Base-by-base conservation (phyloP, 2,797 vertebrate genomes). In the Tolypeutes matacus region DNA sequence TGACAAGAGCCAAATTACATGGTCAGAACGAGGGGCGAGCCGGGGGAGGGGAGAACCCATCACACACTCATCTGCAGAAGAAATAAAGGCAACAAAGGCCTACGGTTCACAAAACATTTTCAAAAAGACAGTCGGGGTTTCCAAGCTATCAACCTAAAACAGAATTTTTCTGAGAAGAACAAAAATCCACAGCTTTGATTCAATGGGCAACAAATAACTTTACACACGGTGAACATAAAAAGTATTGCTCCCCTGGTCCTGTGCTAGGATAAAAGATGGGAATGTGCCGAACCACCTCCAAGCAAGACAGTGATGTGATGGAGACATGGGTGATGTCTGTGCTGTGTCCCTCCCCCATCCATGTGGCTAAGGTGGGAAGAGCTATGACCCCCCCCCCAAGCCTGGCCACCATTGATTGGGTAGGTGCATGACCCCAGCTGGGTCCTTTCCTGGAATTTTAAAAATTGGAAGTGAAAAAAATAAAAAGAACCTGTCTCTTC, bases 1-100 rank as follows among this genome's bases (percentile, higher is more conserved):
- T 99, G 99, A 99, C 98, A 98, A 98, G 98, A 94, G 97, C 58
- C 92, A 97, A 98, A 98, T 97, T 98, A 98, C 95, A 95, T 7
- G 0, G 4, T 58, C 65, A 76, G 36, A 2, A 39, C 18, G 56
- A 21, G 56, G 18, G 56, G 18, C 2, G 53, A 17, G 15, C 13
- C 17, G 53, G 53, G 53, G 46, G 17, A 86, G 91, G 0, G 10
- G 1, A 83, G 91, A 92, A 53, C 82, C 70, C 1, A 34, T 31
- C 88, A 39, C 18, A 12, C 39, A 3, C 84, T 89, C 23, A 7
- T 42, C 56, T 34, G 56, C 56, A 56, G 36, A 88, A 77, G 1
- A 5, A 15, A 83, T 53, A 78, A 73, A 3, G 75, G 58, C 31
- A 20, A 36, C 23, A 81, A 91, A 94, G 69, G 36, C 29, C 20